Conservation (phyloP, 2,797 vertebrate genomes). For the Galago senegalensis region DNA sequence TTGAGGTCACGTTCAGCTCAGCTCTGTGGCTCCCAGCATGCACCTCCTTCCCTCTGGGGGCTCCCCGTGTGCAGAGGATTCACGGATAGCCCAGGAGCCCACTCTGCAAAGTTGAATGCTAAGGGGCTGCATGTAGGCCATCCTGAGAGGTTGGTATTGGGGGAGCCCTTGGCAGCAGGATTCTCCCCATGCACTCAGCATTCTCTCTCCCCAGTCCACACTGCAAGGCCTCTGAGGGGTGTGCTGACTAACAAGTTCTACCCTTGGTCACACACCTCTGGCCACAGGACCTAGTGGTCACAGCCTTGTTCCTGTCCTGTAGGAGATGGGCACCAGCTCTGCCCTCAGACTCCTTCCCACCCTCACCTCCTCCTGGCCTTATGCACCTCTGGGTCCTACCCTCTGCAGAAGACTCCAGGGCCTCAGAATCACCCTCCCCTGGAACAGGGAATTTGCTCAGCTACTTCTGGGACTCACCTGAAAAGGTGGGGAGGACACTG, state of each 20-base stretch:
- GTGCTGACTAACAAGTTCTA: background rate
- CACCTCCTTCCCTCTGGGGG: background rate
- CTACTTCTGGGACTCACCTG: background rate
- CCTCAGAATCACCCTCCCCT: background rate
- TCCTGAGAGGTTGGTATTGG: too few species aligned
- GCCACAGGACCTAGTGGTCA: background rate
- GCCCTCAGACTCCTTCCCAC: background rate
- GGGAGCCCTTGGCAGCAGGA: too few species aligned
- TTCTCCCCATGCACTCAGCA: background rate
- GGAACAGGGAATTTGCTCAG: too few species aligned
- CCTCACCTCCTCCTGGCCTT: accelerated
- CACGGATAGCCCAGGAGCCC: too few species aligned
- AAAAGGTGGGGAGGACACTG: background rate
- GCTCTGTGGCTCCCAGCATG: background rate
- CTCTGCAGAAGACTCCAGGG: background rate
- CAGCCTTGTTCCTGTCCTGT: too few species aligned
- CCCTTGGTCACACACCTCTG: background rate
- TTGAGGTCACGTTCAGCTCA: background rate
- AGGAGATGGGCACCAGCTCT: background rate
- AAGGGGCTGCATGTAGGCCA: too few species aligned
- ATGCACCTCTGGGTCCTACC: too few species aligned
- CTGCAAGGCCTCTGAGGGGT: background rate
- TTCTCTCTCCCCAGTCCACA: background rate
- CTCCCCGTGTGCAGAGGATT: too few species aligned
- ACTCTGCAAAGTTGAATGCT: background rate